Conservation (phyloP, 2,113 vertebrate genomes). For the Megaceryle maxima region DNA sequence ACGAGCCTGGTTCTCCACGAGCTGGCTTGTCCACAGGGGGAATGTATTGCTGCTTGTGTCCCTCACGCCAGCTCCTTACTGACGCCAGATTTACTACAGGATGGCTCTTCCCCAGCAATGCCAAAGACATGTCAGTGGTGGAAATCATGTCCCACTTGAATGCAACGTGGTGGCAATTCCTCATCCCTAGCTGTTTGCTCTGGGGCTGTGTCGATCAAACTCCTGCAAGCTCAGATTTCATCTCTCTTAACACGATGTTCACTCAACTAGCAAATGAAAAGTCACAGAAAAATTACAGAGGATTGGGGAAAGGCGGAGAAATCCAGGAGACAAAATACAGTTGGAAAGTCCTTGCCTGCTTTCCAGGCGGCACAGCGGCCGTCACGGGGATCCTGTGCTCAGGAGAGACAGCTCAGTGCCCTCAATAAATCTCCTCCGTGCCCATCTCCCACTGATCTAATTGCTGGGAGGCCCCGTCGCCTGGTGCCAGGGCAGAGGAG, state of each 20-base stretch:
- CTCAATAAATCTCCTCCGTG: background rate
- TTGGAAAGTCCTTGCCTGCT: background rate
- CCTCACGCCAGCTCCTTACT: background rate
- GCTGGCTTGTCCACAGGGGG: background rate
- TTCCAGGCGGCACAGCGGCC: background rate
- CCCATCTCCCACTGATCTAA: background rate
- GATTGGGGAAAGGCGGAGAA: background rate
- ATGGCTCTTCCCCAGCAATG: background rate
- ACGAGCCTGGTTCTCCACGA: background rate
- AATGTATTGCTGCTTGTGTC: background rate
- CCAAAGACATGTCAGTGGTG: fast-evolving
- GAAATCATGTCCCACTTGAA: background rate
- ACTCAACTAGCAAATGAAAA: background rate
- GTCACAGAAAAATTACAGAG: background rate
- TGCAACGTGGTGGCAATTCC: background rate
- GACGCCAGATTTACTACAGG: background rate
- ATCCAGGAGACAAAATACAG: background rate
- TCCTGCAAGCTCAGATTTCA: background rate
- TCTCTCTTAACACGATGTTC: background rate
- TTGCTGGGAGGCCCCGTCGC: background rate
- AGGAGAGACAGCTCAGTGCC: background rate
- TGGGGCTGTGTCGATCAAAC: background rate
- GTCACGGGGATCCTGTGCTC: background rate
- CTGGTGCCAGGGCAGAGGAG: background rate
- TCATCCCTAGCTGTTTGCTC: background rate